Evolutionary conservation across 1,140 invertebrate species (phyloP), one percentile per base, ranked within the genome.

Genomic region (Drosophila truncata): DNA sequence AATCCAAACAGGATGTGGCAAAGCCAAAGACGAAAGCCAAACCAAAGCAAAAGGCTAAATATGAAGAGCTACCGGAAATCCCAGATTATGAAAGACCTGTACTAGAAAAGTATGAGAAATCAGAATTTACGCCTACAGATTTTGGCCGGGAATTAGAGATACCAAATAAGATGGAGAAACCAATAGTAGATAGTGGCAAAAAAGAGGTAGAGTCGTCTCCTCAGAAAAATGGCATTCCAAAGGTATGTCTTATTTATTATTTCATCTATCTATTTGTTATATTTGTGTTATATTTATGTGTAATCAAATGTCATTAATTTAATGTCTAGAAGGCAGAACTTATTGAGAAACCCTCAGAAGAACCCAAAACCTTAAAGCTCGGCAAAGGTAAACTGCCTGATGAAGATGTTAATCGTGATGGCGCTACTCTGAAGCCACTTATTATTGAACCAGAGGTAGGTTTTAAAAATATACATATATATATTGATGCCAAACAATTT

Each of bases 51-150:
- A 94, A 94, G 37, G 92, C 94, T 62, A 94, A 95, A 77, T 95
- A 95, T 54, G 96, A 94, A 75, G 94, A 96, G 25, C 93, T 96
- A 57, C 96, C 96, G n/a, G 95, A 96, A 91, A 96, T 96, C 75
- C 95, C 96, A 25, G 96, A 96, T 93, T 95, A 95, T 80, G 94
- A 95, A 92, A 92, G 94, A 57, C 94, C 94, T 5, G 93, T 93
- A 52, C 91, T 94, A 72, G 94, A 95, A 82, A 94, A 94, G 81
- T 94, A 94, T 71, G 94, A 95, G 92, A 94, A 93, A 75, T 93
- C 94, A 0, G 92, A 93, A 9, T 92, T 93, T 58, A 83, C 46
- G 3, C 73, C 85, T n/a, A 72, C 74, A 14, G 91, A 93, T 50
- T 87, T 93, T 52, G 63, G 62, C 31, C 78, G 91, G 7, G 90